phyloP scores from a whole-genome alignment of 1,140 invertebrate species.

The Drosophila ambigua region DNA sequence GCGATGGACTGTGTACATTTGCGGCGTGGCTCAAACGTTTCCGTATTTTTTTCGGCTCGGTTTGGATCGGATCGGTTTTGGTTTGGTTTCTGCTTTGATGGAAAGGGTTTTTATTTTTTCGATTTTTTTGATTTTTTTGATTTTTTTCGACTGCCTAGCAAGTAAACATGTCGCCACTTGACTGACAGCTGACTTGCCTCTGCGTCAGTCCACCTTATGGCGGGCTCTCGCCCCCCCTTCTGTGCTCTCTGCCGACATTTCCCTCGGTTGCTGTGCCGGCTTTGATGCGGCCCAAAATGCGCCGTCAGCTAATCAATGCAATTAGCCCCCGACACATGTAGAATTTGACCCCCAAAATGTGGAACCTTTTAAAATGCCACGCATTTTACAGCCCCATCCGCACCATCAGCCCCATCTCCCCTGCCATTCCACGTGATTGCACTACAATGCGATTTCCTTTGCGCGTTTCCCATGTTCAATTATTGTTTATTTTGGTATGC shows the following conservation, averaged over 20 bases:
- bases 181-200: slow-evolving; percentile 76
- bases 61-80: background rate
- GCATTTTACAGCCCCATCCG: slow-evolving; percentile 63
- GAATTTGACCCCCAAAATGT: slow-evolving; percentile 72
- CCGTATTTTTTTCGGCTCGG: slow-evolving; percentile 15
- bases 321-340: slow-evolving; percentile 63
- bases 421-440: slow-evolving; percentile 14
- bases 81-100: slow-evolving; percentile 18
- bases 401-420: too few relatives aligned
- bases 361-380: slow-evolving; percentile 80
- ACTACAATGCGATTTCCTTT: slow-evolving; percentile 50
- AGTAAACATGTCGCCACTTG: slow-evolving; percentile 81
- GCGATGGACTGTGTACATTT: slow-evolving; percentile 25
- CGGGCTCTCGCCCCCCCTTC: slow-evolving; percentile 7
- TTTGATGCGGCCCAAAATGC: slow-evolving; percentile 78
- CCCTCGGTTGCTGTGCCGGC: slow-evolving; percentile 28
- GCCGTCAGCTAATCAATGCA: slow-evolving; percentile 82
- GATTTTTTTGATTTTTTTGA: slow-evolving; percentile 34
- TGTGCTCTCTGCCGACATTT: slow-evolving; percentile 17
- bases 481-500: slow-evolving; percentile 80
- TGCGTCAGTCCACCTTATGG: slow-evolving; percentile 9
- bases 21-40: slow-evolving; percentile 50
- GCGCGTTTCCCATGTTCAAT: slow-evolving; percentile 57
- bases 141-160: slow-evolving; percentile 38
- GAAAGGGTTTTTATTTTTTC: slow-evolving; percentile 34